A percentile compares a stretch with the other conserved stretches of the same genome.
phyloP scores from a whole-genome alignment of 2,113 vertebrate genomes.

The Trogon surrucura region DNA sequence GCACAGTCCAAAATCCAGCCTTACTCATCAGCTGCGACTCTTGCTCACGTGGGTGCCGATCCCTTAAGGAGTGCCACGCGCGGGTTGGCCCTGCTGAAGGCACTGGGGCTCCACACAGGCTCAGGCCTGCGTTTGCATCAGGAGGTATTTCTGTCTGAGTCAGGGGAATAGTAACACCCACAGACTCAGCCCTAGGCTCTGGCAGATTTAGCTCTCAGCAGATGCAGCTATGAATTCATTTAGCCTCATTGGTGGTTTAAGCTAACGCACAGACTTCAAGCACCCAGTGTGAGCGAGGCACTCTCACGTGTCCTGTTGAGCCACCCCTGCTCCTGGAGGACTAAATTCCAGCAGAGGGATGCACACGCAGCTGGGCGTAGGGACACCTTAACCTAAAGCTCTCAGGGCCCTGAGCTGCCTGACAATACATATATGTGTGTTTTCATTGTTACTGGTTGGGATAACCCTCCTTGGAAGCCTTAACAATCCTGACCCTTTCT shows the following conservation, averaged over 20 bases:
- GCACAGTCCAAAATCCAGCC: constrained; percentile 17
- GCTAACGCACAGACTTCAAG: not conserved
- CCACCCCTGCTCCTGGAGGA: not conserved
- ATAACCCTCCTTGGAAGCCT: not conserved
- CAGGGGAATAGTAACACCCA: constrained; percentile 55
- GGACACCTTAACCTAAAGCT: not conserved
- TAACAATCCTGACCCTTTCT: not conserved
- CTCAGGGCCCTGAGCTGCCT: not conserved
- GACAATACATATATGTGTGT: not conserved
- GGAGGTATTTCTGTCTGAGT: constrained; percentile 59
- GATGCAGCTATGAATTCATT: constrained; percentile 42
- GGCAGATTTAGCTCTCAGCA: constrained; percentile 50
- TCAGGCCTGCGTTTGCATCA: not conserved
- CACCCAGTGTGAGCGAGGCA: not conserved
- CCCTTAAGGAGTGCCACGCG: not conserved
- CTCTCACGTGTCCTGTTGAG: not conserved
- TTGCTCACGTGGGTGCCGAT: not conserved
- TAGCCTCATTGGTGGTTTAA: not conserved
- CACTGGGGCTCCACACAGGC: not conserved
- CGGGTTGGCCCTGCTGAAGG: not conserved
- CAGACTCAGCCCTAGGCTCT: constrained; percentile 42
- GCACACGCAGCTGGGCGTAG: not conserved
- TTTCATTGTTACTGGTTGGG: not conserved
- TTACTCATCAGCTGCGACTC: not conserved
- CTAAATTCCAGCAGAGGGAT: not conserved